phyloP scores from a whole-genome alignment of 2,113 vertebrate species.

The Butorides virescens region DNA sequence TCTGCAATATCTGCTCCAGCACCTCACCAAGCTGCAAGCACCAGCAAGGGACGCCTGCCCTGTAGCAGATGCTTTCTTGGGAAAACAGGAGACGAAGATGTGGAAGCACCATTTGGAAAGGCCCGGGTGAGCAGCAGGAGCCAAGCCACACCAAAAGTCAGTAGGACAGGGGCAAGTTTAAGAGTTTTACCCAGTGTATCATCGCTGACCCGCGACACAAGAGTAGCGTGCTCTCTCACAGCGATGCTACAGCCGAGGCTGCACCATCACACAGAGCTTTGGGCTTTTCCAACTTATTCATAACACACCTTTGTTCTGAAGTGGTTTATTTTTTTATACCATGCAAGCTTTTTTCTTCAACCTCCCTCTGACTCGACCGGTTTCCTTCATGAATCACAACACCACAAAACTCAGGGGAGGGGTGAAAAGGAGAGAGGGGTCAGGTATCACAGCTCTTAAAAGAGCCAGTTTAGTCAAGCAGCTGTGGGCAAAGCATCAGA shows the following conservation, averaged over 20 bases:
- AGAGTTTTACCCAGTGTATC: neutral
- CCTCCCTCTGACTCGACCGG: neutral
- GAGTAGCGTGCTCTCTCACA: accelerated
- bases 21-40: neutral
- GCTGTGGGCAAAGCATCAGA: neutral
- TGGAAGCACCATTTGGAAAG: neutral
- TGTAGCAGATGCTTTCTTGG: neutral
- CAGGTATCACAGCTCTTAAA: neutral
- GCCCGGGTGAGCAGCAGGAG: neutral
- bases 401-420: neutral
- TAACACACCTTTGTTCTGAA: neutral
- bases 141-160: neutral
- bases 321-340: neutral
- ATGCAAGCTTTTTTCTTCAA: neutral
- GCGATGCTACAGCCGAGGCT: neutral
- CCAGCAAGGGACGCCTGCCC: accelerated
- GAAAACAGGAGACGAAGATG: neutral
- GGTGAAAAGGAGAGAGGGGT: neutral
- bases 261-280: neutral
- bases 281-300: neutral
- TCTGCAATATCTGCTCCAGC: neutral
- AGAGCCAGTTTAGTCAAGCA: conserved; percentile 13
- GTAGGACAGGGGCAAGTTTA: neutral
- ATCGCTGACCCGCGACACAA: accelerated
- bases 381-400: neutral